Conservation (phyloP, 2,113 vertebrate genomes). For the Edolisoma coerulescens region DNA sequence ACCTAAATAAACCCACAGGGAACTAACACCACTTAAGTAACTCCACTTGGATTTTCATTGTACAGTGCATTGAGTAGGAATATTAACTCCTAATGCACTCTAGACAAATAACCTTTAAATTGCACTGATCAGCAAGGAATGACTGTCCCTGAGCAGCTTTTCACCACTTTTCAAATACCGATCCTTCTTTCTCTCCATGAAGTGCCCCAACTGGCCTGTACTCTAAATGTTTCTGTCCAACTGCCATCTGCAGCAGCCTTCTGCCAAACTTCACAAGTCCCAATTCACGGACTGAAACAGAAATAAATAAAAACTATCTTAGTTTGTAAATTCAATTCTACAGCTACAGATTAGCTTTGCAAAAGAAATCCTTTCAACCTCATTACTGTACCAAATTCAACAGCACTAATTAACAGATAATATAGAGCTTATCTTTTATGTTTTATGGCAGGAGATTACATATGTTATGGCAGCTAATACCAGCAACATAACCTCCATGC, state of each 20-base stretch:
- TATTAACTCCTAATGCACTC: constrained; percentile 1
- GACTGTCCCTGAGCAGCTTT: background rate
- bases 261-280: background rate
- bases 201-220: background rate
- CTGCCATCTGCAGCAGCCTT: background rate
- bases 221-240: background rate
- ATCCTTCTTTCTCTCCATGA: background rate
- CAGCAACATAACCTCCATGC: background rate
- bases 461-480: background rate
- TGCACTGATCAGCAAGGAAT: background rate
- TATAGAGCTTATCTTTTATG: background rate
- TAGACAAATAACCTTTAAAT: background rate
- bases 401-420: background rate
- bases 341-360: background rate
- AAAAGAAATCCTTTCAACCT: background rate
- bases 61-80: background rate
- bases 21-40: constrained; percentile 26
- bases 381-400: background rate
- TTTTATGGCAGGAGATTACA: background rate
- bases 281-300: background rate
- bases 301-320: background rate
- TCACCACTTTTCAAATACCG: background rate
- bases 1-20: constrained; percentile 18
- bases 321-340: background rate
- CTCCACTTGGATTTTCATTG: background rate